Evolutionary conservation across 2,113 vertebrate species (phyloP), one percentile per base, ranked within the genome.

Genomic region (Labrus mixtus): DNA sequence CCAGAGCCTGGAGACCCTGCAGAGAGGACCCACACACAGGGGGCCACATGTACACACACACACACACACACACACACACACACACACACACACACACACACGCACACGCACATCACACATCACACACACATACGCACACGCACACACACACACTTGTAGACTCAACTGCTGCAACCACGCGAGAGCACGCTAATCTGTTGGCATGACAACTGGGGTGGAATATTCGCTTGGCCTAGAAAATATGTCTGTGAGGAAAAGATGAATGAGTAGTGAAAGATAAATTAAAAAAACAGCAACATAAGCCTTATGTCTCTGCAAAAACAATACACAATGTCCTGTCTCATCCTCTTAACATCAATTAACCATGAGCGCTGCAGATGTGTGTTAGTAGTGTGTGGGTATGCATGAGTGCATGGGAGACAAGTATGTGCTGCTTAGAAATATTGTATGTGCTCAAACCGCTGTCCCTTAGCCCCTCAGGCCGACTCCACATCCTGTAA

Each of bases 121-220:
- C 70, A 36, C 60, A 33, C 69, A 73, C 43, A 67, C 11, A 58
- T 25, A 68, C n/a, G n/a, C 54, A 15, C 61, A 53, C 36, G 45
- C 57, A 68, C 12, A 72, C 72, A 58, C 10, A 66, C 54, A 61
- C 20, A 22, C 70, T 70, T 59, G 19, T 25, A 29, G 68, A 79
- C 55, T 59, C 29, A 33, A 74, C 76, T 75, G 80, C 79, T 25
- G 68, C 67, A 76, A 73, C 84, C 76, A 79, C 51, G 77, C 87
- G 62, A 77, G 75, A 88, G 76, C 86, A 87, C 65, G 79, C 85
- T 90, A 91, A 92, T 92, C 87, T 89, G 86, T 89, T 90, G 87
- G 86, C 90, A 89, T 91, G 87, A 92, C 89, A 91, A 92, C 90
- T 82, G 88, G 79, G 87, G 86, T 91, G 88, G 85, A 92, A 93